Evolutionary conservation across 2,888 invertebrate species (phyloP).

Genomic region (Pogonocherus hispidulus): DNA sequence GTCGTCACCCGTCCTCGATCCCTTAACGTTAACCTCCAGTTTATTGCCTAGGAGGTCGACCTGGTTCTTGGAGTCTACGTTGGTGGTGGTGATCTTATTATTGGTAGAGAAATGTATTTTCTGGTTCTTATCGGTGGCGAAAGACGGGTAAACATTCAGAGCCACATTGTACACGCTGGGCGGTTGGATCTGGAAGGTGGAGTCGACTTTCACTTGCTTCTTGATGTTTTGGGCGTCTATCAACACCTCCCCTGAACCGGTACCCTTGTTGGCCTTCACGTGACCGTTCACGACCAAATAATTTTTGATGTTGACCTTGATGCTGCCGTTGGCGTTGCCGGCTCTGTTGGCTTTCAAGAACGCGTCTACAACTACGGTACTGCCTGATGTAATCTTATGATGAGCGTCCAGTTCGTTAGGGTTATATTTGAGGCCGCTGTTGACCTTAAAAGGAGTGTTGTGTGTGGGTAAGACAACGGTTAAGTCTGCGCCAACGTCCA

Average conservation of each 20-base stretch:
- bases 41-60: constrained; percentile 70
- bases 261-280: constrained; percentile 75
- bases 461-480: constrained; percentile 73
- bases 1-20: constrained; percentile 67
- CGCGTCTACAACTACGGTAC: constrained; percentile 71
- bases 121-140: constrained; percentile 78
- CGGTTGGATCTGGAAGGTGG: constrained; percentile 74
- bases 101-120: constrained; percentile 77
- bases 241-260: constrained; percentile 74
- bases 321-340: constrained; percentile 68
- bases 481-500: constrained; percentile 73
- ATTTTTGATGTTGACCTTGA: constrained; percentile 76
- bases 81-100: constrained; percentile 70
- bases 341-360: constrained; percentile 70
- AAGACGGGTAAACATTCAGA: constrained; percentile 77
- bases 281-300: constrained; percentile 76
- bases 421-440: constrained; percentile 51
- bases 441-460: constrained; percentile 70
- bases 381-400: constrained; percentile 71
- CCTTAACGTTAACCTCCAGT: constrained; percentile 68
- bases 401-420: constrained; percentile 69
- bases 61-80: constrained; percentile 73
- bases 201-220: constrained; percentile 75
- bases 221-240: constrained; percentile 74
- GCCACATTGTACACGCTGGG: constrained; percentile 75